A percentile compares a stretch with the other conserved stretches of the same genome.
Evolutionary conservation across 2,113 vertebrate species (phyloP).

Genomic region (Galeopterus variegatus): DNA sequence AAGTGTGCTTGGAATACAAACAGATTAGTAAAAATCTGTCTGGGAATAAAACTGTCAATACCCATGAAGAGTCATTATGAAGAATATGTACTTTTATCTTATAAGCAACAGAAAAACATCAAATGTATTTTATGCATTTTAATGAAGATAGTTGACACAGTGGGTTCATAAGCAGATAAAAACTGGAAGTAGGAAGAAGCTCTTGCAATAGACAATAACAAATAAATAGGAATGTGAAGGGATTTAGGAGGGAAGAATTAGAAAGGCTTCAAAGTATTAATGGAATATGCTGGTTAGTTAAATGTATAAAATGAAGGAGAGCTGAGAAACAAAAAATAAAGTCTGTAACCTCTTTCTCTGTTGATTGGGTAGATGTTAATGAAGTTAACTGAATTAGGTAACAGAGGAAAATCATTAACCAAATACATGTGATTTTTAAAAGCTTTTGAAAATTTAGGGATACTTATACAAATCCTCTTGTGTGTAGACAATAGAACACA

Average conservation of each 20-base stretch:
- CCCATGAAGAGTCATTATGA: not conserved
- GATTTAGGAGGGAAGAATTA: not conserved
- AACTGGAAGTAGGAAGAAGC: not conserved
- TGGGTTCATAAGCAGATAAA: not conserved
- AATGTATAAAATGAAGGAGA: not conserved
- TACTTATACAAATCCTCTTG: not conserved
- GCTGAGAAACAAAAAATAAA: not conserved
- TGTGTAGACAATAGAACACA: not conserved
- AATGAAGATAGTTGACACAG: not conserved
- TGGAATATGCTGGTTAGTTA: not conserved
- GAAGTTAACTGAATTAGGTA: not conserved
- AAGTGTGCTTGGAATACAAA: not conserved
- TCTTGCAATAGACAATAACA: not conserved
- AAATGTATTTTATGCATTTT: not conserved
- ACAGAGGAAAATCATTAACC: conserved; percentile 15
- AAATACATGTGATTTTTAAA: not conserved
- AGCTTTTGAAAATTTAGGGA: not conserved
- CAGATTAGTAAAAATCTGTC: not conserved
- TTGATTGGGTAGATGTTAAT: not conserved
- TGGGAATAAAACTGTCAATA: not conserved
- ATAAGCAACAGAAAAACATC: not conserved
- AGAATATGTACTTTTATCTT: not conserved
- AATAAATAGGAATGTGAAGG: not conserved
- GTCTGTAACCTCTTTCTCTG: not conserved
- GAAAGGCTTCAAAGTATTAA: not conserved